Base-by-base conservation (phyloP, 1,140 invertebrate genomes). In the Colletes latitarsis region DNA sequence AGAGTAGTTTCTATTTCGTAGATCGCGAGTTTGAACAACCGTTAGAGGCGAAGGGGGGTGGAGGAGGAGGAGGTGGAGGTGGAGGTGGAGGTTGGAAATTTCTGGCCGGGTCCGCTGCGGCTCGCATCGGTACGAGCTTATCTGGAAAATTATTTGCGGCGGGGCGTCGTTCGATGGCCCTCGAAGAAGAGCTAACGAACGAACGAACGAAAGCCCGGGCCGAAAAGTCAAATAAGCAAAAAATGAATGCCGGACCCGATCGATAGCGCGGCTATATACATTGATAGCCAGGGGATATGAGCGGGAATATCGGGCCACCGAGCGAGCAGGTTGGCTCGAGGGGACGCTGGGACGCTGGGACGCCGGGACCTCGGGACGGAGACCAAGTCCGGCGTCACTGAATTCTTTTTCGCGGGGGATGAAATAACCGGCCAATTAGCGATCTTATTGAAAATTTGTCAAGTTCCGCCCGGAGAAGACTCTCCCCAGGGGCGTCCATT, bases 141-240 rank as follows among this genome's bases (percentile, higher is more conserved):
- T 72, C 53, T 55, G 70, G 77, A 78, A 78, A 84, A 88, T 87
- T 85, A 87, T 87, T 88, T 82, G 85, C 74, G 83, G 75, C 76
- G 81, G 64, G 82, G 83, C 83, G 81, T 78, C 83, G 81, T 85
- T 88, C 87, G 86, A 87, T 86, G 82, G 77, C 86, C 77, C 86
- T 87, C 80, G 86, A 83, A 88, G 88, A 86, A 83, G 82, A 84
- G 82, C 80, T 80, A 86, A 83, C 76, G 82, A 83, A 84, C 75
- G 80, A 77, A 75, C 74, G 81, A 80, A 77, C 76, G 81, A 82
- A 79, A 81, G 83, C 69, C 85, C 69, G 71, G 82, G 84, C 84
- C 85, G 85, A 87, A 87, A 86, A 86, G 85, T 87, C 85, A 87
- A 87, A 87, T 87, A 87, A 87, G 85, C 85, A 87, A 87, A 87